Evolutionary conservation across 2,888 invertebrate species (phyloP), one percentile per base, ranked within the genome.

Genomic region (Colletes collaris): DNA sequence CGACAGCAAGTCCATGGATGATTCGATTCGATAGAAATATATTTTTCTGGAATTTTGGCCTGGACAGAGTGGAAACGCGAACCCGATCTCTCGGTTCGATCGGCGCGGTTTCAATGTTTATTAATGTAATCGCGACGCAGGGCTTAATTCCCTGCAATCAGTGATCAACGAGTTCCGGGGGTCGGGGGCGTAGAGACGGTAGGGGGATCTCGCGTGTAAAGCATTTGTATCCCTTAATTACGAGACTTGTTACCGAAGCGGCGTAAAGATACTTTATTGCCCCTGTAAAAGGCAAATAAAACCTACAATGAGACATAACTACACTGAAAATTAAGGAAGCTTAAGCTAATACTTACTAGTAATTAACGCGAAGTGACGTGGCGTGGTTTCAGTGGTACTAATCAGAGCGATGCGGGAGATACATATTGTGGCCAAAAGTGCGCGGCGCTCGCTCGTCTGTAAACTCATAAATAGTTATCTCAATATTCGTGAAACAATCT

Each of bases 181-280:
- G 10, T 6, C 3, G 44, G 44, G 10, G 10, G 44, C 27, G 44
- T 8, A 8, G 44, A 8, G 60, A 19, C 44, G 16, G 40, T 19
- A 13, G 6, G 35, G n/a, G 10, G 46, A 50, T 67, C 44, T 70
- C 70, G 68, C 68, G 72, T 76, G 65, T 63, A 76, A 65, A 53
- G 35, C 46, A 63, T 76, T 76, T 81, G 76, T 80, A 75, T 80
- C 75, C 66, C 52, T 64, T 83, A 85, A 85, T 85, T 86, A 72
- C 73, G 65, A 74, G 70, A 75, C 63, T 80, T 71, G 77, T 79
- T 79, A 76, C 60, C 19, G 76, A 76, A 60, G 50, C 59, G 75
- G 62, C 49, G 63, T 35, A 56, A 49, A 64, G 35, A 74, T 83
- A 65, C 71, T 85, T 86, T 78, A 83, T 80, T 71, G 71, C 59